Base-by-base conservation (phyloP, 1,140 invertebrate species). In the Halotydeus destructor region DNA sequence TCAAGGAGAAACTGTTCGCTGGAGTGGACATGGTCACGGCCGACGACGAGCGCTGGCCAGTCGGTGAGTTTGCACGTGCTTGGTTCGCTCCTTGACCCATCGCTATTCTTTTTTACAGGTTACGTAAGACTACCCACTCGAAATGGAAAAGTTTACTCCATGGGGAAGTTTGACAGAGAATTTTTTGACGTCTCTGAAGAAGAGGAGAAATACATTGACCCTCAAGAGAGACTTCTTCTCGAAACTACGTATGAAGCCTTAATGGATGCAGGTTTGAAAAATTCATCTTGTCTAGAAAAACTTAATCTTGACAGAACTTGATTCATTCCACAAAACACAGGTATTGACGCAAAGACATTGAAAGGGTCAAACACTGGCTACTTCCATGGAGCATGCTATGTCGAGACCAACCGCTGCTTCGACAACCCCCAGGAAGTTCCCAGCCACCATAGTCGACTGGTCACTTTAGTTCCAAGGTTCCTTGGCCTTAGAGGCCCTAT, bases 391-490 rank as follows among this genome's bases (percentile, higher is more conserved):
- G 77, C 77, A 1, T 85, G 80, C 42, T 43, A 35, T 21, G 41
- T 35, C 22, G 41, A 43, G 30, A 35, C 22, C 34, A n/a, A n/a
- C n/a, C n/a, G n/a, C 67, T 49, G 8, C 30, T 32, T 86, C 76
- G 74, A 73, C 44, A 9, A 9, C 11, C 18, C 44, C 53, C 36
- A 19, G 35, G 18, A 45, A 24, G 22, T 27, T 5, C 16, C n/a
- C 32, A 36, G 75, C 71, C 84, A 36, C 34, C 16, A 36, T 8
- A 19, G 22, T 27, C 6, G 5, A 21, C 6, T 49, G 27, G 70
- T 86, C 1, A 84, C 78, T 55, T 86, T 89, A 39, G 94, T 96
- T 62, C 93, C 86, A 0, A 97, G 76, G 62, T 77, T 83, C 8
- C 96, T 93, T 62, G 84, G 94, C 53, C 78, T 91, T 41, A 74